Evolutionary conservation across 37 sponge, comb jelly and placozoan species (phyloP).

Genomic region (Lycopodina hypogea): DNA sequence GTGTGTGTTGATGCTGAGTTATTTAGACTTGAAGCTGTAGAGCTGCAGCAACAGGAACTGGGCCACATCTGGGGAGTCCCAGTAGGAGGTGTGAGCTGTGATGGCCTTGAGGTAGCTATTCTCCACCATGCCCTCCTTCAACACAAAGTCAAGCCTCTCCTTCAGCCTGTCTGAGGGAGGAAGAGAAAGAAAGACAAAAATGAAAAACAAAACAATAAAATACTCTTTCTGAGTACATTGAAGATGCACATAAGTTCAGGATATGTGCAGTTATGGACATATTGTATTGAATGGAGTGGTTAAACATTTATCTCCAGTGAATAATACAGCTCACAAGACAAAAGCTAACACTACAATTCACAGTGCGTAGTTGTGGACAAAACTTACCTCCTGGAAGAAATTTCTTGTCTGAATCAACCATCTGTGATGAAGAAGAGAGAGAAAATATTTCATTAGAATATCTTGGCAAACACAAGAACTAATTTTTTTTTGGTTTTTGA

Average conservation of each 20-base stretch:
- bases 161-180: slow-evolving; percentile 41
- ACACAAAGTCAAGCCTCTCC: slow-evolving; percentile 78
- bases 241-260: no score
- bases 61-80: slow-evolving; percentile 70
- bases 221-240: background rate
- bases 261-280: no score
- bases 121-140: slow-evolving; percentile 69
- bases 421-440: slow-evolving; percentile 15
- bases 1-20: no score
- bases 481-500: no score
- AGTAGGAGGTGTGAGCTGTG: slow-evolving; percentile 82
- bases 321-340: no score
- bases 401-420: slow-evolving; percentile 45
- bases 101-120: slow-evolving; percentile 75
- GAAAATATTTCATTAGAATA: background rate
- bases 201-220: background rate
- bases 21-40: slow-evolving; percentile 40
- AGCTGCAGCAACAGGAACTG: slow-evolving; percentile 75
- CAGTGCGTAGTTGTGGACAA: no score
- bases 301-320: no score
- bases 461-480: no score
- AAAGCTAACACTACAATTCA: no score
- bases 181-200: background rate
- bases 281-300: no score
- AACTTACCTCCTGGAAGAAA: slow-evolving; percentile 27